Base-by-base conservation (phyloP, 1,140 invertebrate genomes). In the Drosophila pseudoobscura region DNA sequence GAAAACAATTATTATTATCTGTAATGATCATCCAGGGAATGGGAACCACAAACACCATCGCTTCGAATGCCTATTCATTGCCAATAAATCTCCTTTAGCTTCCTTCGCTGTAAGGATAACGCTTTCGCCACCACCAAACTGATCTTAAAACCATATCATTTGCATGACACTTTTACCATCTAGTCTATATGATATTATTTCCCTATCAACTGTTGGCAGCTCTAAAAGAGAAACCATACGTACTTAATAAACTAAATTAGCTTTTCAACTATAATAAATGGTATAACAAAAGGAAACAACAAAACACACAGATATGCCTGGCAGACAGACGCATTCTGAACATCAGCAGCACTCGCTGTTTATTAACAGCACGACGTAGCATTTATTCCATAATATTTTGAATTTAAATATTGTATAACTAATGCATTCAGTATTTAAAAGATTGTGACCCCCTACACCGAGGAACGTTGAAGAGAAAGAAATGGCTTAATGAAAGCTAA, bases 251-350 rank as follows among this genome's bases (percentile, higher is more conserved):
- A 54, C 50, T 51, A 55, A 55, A 55, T 46, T 53, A 65, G 66
- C 45, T 57, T 70, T 55, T 75, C 13, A 75, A 66, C 39, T 50
- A 29, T 49, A 39, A 39, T 11, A 39, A 39, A 39, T 4, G 35
- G 35, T 47, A 39, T 31, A 57, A n/a, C 39, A 39, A 45, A 49
- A 43, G 56, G 35, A 31, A 69, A 75, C 62, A 76, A 65, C 55
- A 80, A 80, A 60, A 5, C 24, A 26, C 35, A 39, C 35, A 3
- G 11, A 53, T 60, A 83, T 87, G 82, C 82, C 82, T 88, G 78
- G 82, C 52, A 39, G 35, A 13, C 35, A 39, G 11, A 39, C 31
- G n/a, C 47, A 57, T 39, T 11, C 56, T 57, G 49, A 57, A 49
- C 51, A 69, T 20, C 64, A 5, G 5, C 24, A 26, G 24, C 24